Evolutionary conservation across 2,888 invertebrate species (phyloP).

Genomic region (Biston betularia): DNA sequence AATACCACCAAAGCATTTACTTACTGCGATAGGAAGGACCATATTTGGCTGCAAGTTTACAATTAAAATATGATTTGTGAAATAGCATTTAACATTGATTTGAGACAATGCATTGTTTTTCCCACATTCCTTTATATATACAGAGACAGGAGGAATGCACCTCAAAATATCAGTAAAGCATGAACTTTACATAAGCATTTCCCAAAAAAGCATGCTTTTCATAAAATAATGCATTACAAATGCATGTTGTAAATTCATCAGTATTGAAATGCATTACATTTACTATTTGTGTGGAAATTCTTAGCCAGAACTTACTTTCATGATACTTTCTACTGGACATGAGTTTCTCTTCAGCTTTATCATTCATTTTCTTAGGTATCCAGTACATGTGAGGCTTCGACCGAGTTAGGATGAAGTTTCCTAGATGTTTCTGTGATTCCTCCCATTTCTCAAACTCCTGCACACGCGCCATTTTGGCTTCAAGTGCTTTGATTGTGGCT

Average conservation of each 20-base stretch:
- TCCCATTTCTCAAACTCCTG: conserved; percentile 97
- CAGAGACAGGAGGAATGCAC: too few species aligned
- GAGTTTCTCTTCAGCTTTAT: conserved; percentile 89
- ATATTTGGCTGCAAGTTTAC: conserved; percentile 68
- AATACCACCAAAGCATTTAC: conserved; percentile 48
- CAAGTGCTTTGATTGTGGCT: conserved; percentile 94
- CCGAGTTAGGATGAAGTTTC: conserved; percentile 95
- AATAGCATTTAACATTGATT: not conserved
- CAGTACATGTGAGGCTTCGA: conserved; percentile 95
- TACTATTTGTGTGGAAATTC: too few species aligned
- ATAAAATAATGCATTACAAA: too few species aligned
- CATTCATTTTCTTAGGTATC: conserved; percentile 92
- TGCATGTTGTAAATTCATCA: too few species aligned
- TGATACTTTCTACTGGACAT: conserved; percentile 87
- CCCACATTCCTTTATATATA: too few species aligned
- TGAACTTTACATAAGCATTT: too few species aligned
- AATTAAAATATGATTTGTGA: conserved; percentile 18
- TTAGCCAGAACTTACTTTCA: conserved; percentile 84
- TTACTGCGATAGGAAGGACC: conserved; percentile 72
- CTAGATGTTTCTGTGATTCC: conserved; percentile 88
- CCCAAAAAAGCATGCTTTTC: too few species aligned
- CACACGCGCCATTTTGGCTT: conserved; percentile 95
- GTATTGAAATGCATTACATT: too few species aligned
- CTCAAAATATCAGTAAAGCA: too few species aligned
- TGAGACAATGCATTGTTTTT: not conserved